A percentile compares a stretch with the other conserved stretches of the same genome.
Evolutionary conservation across 2,113 vertebrate species (phyloP).

Genomic region (Furnarius figulus): DNA sequence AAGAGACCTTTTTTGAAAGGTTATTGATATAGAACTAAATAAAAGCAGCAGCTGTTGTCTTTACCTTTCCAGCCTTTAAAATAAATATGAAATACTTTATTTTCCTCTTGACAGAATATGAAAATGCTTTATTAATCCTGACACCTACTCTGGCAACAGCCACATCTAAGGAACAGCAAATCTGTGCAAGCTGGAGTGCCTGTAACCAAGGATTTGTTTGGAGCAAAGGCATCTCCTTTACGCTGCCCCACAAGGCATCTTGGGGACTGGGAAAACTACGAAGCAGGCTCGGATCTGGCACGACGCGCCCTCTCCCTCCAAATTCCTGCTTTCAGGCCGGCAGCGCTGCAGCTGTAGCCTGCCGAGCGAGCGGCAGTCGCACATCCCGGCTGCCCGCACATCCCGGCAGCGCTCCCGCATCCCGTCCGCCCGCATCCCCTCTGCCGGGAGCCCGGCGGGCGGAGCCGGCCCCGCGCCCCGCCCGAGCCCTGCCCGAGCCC

Average conservation of each 20-base stretch:
- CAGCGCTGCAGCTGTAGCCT: not conserved
- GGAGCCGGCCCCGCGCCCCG: too few species aligned
- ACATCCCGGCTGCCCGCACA: accelerated
- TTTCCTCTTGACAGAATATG: not conserved
- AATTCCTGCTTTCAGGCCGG: too few species aligned
- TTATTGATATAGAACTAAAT: not conserved
- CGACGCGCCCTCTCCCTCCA: not conserved
- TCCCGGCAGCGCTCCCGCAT: too few species aligned
- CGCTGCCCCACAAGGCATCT: not conserved
- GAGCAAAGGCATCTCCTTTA: not conserved
- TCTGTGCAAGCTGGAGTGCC: not conserved
- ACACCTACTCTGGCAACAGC: not conserved
- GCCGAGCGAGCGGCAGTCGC: accelerated
- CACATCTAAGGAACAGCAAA: not conserved
- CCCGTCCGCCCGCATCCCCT: too few species aligned
- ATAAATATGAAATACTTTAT: not conserved
- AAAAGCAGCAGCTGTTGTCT: not conserved
- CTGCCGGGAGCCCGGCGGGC: not conserved
- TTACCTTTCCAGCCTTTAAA: not conserved
- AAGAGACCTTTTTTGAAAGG: not conserved
- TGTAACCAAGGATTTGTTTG: not conserved
- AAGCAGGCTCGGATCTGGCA: not conserved
- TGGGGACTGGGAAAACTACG: not conserved
- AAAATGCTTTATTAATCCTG: not conserved
- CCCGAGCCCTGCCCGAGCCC: not conserved